Percentiles rank a stretch among this genome's conserved stretches.
phyloP scores from a whole-genome alignment of 2,797 vertebrate species.

The Ammospiza maritima region DNA sequence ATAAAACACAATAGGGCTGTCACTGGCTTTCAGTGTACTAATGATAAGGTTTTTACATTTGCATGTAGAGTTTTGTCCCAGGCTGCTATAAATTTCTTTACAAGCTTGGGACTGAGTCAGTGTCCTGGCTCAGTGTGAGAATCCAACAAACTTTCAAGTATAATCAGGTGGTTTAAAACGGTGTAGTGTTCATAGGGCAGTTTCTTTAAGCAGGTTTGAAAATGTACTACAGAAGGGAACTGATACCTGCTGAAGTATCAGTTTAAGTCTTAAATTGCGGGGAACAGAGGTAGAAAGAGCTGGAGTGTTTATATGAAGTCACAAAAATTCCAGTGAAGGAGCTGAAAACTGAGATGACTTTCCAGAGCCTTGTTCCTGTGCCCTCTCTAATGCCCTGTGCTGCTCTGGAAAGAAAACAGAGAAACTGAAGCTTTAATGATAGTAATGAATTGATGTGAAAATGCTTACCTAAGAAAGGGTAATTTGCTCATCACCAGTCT shows the following conservation, averaged over 20 bases:
- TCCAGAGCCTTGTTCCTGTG: neutral
- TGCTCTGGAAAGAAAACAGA: neutral
- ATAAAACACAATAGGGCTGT: neutral
- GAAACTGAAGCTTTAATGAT: neutral
- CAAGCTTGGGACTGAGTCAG: conserved; percentile 7
- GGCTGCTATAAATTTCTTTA: neutral
- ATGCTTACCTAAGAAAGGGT: neutral
- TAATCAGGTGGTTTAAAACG: neutral
- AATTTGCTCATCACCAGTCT: neutral
- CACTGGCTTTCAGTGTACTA: neutral
- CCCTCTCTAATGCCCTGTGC: neutral
- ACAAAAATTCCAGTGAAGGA: neutral
- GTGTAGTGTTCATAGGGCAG: neutral
- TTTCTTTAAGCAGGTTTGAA: neutral
- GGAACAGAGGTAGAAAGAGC: neutral
- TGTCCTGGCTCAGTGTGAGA: neutral
- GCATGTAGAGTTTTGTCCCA: neutral
- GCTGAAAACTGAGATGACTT: neutral
- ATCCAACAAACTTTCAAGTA: neutral
- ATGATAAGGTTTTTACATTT: neutral
- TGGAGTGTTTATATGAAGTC: neutral
- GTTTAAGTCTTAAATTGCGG: neutral
- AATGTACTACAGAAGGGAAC: neutral
- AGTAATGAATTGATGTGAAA: neutral
- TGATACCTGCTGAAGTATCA: neutral